phyloP scores from a whole-genome alignment of 2,113 vertebrate genomes.

The Carassius auratus region DNA sequence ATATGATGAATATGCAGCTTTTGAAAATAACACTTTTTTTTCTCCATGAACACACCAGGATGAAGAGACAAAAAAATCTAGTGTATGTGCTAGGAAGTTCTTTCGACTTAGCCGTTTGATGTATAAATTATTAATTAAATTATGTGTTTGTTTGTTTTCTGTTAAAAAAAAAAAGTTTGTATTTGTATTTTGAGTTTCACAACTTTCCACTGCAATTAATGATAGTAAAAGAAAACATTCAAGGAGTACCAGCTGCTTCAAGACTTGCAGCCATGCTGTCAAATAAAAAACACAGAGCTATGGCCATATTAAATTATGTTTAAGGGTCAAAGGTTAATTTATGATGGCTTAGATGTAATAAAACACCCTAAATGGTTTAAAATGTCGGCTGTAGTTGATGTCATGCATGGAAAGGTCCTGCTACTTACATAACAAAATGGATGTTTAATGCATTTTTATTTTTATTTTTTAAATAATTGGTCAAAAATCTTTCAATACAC shows the following conservation, averaged over 20 bases:
- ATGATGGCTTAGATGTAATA: background rate
- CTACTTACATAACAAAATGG: background rate
- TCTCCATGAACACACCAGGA: conserved; percentile 32
- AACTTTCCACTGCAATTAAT: background rate
- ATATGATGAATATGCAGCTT: conserved; percentile 57
- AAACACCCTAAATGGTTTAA: background rate
- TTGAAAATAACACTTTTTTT: conserved; percentile 46
- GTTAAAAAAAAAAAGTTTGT: too few relatives aligned
- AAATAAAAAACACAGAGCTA: background rate
- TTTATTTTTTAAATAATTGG: background rate
- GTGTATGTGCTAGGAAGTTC: background rate
- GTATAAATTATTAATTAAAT: background rate
- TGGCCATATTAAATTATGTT: background rate
- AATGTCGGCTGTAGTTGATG: background rate
- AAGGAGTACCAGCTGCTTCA: background rate
- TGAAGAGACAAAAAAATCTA: conserved; percentile 16
- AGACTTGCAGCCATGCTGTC: background rate
- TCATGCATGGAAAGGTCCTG: background rate
- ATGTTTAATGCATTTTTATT: background rate
- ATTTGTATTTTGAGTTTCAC: too few relatives aligned
- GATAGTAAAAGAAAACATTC: background rate
- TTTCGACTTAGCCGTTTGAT: background rate
- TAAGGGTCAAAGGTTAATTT: background rate
- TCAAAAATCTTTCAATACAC: background rate
- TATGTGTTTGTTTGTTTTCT: too few relatives aligned